Evolutionary conservation across 2,797 vertebrate species (phyloP), one percentile per base, ranked within the genome.

Genomic region (Smutsia temminckii): DNA sequence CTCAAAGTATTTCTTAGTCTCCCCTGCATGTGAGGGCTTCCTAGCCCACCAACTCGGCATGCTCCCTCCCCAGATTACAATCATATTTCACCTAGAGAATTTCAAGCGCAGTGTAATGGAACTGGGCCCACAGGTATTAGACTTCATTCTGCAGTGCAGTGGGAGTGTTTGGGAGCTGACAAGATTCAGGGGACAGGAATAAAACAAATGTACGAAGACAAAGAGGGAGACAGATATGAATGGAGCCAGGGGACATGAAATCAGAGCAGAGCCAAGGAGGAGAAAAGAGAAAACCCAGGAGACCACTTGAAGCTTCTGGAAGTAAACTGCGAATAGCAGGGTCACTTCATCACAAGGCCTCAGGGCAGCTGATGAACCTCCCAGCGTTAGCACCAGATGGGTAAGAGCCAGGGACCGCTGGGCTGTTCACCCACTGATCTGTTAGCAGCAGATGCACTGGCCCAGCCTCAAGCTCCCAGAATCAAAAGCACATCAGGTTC

Each of bases 401-500:
- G 11, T 9, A n/a, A 68, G 11, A 74, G n/a, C 37, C 57, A 42
- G 37, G 25, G 49, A 11, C n/a, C 49, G 18, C 27, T 27, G 27
- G 20, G 32, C 68, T 85, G 23, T 80, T 40, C 55, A 89, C 32
- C 68, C 57, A 77, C 63, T 77, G 34, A 40, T 74, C 71, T 89
- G 80, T 94, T 94, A 84, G 66, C 3, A 78, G 63, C 59, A 53
- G 89, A 46, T 75, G 4, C 20, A 0, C 18, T 81, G 57, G 84
- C 91, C 37, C 42, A 92, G 51, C 8, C 25, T 27, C 61, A 66
- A 88, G 69, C 13, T 77, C 66, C 71, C n/a, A 79, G 78, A 95
- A 72, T 83, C n/a, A 55, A 96, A 85, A 90, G 55, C 66, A 88
- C 94, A 93, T 74, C 51, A 84, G 23, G 10, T 55, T 91, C 46